These are phyloP conservation scores for Chloroceryle aenea DNA, from an alignment of 2,113 vertebrate genomes.

Conservation along the genomic window DNA sequence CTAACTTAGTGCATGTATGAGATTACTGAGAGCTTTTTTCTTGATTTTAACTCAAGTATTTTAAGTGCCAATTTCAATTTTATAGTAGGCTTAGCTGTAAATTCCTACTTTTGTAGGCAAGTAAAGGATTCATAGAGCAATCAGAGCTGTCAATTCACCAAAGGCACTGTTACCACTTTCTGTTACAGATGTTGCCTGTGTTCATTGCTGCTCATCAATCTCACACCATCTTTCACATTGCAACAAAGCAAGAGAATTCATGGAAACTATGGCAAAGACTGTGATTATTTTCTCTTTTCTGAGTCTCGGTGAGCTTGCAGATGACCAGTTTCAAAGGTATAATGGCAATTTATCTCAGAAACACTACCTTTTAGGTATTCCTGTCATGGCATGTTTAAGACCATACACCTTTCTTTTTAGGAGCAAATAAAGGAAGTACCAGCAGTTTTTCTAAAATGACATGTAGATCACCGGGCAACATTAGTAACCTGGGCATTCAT, in stretches of 20 bases:
- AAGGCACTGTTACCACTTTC: background rate
- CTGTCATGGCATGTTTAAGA: background rate
- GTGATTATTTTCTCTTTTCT: background rate
- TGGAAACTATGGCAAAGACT: background rate
- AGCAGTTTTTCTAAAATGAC: background rate
- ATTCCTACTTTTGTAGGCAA: background rate
- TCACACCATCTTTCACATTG: constrained; percentile 5
- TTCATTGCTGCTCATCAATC: constrained; percentile 9
- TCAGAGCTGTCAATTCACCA: constrained; percentile 45
- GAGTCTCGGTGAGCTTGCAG: background rate
- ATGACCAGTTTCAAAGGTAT: background rate
- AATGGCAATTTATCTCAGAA: background rate
- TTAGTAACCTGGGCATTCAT: background rate
- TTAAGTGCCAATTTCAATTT: constrained; percentile 5
- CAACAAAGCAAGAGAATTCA: background rate
- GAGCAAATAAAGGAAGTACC: background rate
- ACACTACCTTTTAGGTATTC: background rate
- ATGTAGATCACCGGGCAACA: background rate
- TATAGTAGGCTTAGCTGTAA: background rate
- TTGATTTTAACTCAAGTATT: background rate
- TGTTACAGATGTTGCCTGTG: background rate
- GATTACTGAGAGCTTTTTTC: background rate
- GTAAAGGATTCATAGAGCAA: background rate
- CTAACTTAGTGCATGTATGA: background rate
- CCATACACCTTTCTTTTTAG: background rate